Percentiles rank a stretch among this genome's conserved stretches.
Conservation (phyloP, 2,797 vertebrate species). For the Manis pentadactyla region DNA sequence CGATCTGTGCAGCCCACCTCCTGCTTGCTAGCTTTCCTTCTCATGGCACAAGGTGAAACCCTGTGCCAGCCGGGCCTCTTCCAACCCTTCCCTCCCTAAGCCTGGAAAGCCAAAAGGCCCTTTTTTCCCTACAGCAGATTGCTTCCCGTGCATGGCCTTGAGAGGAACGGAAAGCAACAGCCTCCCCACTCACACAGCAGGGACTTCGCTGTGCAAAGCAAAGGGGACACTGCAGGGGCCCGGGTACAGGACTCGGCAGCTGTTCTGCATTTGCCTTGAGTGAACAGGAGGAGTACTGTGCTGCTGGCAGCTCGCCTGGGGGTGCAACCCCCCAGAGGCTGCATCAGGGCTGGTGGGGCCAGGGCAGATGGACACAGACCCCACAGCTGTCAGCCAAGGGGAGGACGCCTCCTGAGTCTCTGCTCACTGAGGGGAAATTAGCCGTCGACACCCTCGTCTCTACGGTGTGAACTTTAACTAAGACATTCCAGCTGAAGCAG, state of each 20-base stretch:
- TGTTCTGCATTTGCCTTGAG: neutral
- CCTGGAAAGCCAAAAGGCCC: neutral
- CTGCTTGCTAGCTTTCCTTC: neutral
- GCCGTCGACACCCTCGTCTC: slow-evolving; percentile 5
- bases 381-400: neutral
- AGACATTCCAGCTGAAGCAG: slow-evolving; percentile 29
- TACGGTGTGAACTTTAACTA: slow-evolving; percentile 72
- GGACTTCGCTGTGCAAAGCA: neutral
- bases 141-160: neutral
- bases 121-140: neutral
- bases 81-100: no score
- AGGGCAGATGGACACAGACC: neutral
- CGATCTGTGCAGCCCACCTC: no score
- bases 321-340: neutral
- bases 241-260: neutral
- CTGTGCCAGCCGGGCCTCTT: neutral
- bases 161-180: neutral
- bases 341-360: neutral
- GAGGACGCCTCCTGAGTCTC: neutral
- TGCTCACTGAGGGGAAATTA: slow-evolving; percentile 37
- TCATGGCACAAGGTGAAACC: no score
- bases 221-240: accelerated
- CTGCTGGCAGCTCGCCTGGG: neutral
- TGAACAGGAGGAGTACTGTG: neutral
- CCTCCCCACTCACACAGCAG: neutral